Conservation (phyloP, 2,113 vertebrate species). For the Coptodon rendalli region DNA sequence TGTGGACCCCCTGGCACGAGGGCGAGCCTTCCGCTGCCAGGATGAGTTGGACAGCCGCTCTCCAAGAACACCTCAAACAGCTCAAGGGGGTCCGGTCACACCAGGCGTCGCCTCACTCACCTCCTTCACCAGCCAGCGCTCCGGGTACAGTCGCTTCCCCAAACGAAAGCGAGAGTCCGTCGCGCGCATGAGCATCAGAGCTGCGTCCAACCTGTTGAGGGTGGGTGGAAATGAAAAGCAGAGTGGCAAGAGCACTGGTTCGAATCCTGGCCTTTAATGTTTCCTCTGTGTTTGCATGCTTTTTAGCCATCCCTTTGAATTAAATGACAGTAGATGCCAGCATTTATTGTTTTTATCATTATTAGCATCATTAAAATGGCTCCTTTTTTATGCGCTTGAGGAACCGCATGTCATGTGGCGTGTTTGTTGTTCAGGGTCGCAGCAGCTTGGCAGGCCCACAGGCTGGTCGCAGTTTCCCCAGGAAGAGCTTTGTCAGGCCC, state of each 20-base stretch:
- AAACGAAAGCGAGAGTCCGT: constrained; percentile 88
- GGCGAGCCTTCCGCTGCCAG: constrained; percentile 83
- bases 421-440: constrained; percentile 74
- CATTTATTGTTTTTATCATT: not conserved
- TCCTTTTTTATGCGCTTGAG: not conserved
- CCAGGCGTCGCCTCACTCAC: constrained; percentile 81
- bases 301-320: not conserved
- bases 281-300: not conserved
- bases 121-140: constrained; percentile 86
- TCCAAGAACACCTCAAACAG: constrained; percentile 71
- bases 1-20: constrained; percentile 87
- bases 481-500: constrained; percentile 82
- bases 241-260: not conserved
- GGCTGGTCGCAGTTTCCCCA: constrained; percentile 65
- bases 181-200: constrained; percentile 91
- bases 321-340: not conserved
- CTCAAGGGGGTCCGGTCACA: constrained; percentile 75
- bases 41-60: constrained; percentile 80
- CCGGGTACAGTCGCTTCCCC: constrained; percentile 72
- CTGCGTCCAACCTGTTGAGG: constrained; percentile 83
- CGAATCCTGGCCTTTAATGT: not conserved
- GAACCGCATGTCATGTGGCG: not conserved
- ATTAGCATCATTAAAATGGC: fast-evolving
- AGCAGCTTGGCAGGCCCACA: constrained; percentile 74
- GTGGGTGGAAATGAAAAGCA: constrained; percentile 55